Percentiles rank a stretch among this genome's conserved stretches.
Evolutionary conservation across 2,888 invertebrate species (phyloP).

Genomic region (Nipponacmea schrenckii): DNA sequence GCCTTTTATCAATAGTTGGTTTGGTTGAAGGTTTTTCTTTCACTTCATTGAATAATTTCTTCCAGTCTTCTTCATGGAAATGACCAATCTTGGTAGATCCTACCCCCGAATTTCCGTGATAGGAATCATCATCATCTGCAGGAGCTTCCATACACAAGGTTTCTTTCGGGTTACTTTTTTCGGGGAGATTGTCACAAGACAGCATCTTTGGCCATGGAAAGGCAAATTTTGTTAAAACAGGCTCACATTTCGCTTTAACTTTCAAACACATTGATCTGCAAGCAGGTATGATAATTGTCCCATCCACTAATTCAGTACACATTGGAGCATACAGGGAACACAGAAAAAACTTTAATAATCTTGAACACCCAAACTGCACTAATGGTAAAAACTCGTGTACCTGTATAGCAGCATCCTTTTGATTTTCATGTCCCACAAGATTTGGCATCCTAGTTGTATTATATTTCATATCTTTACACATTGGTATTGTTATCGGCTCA

Average conservation of each 20-base stretch:
- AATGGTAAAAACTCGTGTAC: constrained; percentile 79
- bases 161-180: constrained; percentile 69
- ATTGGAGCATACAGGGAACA: constrained; percentile 92
- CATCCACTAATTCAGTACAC: constrained; percentile 87
- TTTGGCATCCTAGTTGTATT: constrained; percentile 90
- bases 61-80: constrained; percentile 10
- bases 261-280: constrained; percentile 87
- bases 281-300: constrained; percentile 79
- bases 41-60: background rate
- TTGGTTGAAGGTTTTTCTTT: constrained; percentile 19
- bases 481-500: constrained; percentile 81
- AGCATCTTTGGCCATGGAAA: constrained; percentile 79
- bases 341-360: constrained; percentile 84
- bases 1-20: constrained; percentile 17
- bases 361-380: constrained; percentile 82
- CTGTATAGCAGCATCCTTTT: constrained; percentile 83
- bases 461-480: constrained; percentile 85
- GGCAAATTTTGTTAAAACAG: constrained; percentile 75
- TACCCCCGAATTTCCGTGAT: constrained; percentile 35
- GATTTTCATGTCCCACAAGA: constrained; percentile 82
- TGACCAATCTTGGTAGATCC: constrained; percentile 26
- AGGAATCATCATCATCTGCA: constrained; percentile 52
- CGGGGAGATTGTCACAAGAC: constrained; percentile 84
- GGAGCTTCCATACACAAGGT: constrained; percentile 80
- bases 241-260: constrained; percentile 67